Evolutionary conservation across 2,888 invertebrate genomes (phyloP).

Genomic region (Dorcus hopei): DNA sequence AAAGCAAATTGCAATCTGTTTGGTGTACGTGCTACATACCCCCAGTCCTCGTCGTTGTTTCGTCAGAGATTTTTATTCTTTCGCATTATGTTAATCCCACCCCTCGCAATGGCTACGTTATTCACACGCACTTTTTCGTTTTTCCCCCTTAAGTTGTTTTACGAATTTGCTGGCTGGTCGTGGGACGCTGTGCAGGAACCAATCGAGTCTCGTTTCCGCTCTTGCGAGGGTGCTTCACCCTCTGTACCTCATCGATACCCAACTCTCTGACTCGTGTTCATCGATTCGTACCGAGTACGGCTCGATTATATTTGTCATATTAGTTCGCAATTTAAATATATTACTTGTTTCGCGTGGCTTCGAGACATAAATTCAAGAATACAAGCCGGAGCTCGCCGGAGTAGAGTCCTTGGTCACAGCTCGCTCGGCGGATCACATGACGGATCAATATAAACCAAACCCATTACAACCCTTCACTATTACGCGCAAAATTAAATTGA

Average conservation of each 20-base stretch:
- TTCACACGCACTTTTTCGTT: slow-evolving; percentile 30
- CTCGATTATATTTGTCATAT: slow-evolving; percentile 34
- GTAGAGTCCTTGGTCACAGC: slow-evolving; percentile 16
- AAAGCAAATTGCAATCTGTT: too few species aligned
- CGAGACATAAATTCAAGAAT: slow-evolving; percentile 27
- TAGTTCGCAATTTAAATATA: slow-evolving; percentile 32
- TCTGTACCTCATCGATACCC: slow-evolving; percentile 21
- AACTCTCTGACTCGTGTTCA: slow-evolving; percentile 18
- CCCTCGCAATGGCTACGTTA: slow-evolving; percentile 29
- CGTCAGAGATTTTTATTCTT: slow-evolving; percentile 10
- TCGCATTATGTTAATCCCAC: slow-evolving; percentile 31
- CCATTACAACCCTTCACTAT: slow-evolving; percentile 33
- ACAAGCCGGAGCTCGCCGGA: slow-evolving; percentile 4
- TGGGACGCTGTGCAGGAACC: slow-evolving; percentile 28
- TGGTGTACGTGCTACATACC: too few species aligned
- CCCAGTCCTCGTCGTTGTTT: background rate
- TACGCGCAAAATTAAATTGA: slow-evolving; percentile 34
- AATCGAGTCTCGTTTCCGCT: slow-evolving; percentile 19
- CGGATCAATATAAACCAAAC: slow-evolving; percentile 30
- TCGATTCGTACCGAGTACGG: slow-evolving; percentile 31
- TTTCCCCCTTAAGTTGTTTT: slow-evolving; percentile 28
- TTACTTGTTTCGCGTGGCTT: slow-evolving; percentile 32
- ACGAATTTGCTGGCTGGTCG: slow-evolving; percentile 29
- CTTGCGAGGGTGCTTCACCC: slow-evolving; percentile 25
- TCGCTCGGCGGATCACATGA: slow-evolving; percentile 22